Evolutionary conservation across 1,140 invertebrate species (phyloP), one percentile per base, ranked within the genome.

Genomic region (Hypothenemus hampei): DNA sequence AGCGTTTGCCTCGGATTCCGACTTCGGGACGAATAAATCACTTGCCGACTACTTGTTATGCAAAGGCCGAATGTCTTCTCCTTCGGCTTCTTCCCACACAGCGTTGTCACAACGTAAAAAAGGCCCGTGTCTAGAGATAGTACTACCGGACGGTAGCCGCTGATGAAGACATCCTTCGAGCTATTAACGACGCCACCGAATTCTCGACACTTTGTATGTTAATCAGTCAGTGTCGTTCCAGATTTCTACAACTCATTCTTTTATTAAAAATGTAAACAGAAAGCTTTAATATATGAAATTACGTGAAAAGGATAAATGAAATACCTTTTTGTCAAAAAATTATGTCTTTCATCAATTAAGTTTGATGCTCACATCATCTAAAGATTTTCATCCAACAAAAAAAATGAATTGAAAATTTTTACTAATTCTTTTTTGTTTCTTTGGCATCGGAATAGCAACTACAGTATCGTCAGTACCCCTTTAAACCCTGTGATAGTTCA

Each of bases 81-180:
- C 41, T 47, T 47, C 44, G 29, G n/a, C 21, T 29, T 36, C 46
- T 49, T 57, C 46, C 44, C 53, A 50, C 45, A 37, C 52, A 24
- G 18, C 43, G 13, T 44, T 53, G 50, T 53, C 50, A 53, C 23
- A 24, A 31, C 39, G 39, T 43, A 44, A 53, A 53, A 26, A 53
- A 45, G 50, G 50, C 50, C 50, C 50, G 50, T 53, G 50, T 53
- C 50, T 45, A 37, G 31, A 60, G 58, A 62, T 61, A 61, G 47
- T 21, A 59, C 61, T 63, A 60, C 61, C 52, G 61, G 58, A 44
- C 61, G 50, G 61, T 63, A 63, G 61, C 60, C 50, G 49, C 45
- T 37, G 54, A 63, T 63, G 57, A 62, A 62, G 60, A 62, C 57
- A 58, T 62, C 60, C 59, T 24, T 36, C 5, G 19, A 48, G 44